Conservation (phyloP, 64 coral and sea anemone species). For the Pocillopora verrucosa region DNA sequence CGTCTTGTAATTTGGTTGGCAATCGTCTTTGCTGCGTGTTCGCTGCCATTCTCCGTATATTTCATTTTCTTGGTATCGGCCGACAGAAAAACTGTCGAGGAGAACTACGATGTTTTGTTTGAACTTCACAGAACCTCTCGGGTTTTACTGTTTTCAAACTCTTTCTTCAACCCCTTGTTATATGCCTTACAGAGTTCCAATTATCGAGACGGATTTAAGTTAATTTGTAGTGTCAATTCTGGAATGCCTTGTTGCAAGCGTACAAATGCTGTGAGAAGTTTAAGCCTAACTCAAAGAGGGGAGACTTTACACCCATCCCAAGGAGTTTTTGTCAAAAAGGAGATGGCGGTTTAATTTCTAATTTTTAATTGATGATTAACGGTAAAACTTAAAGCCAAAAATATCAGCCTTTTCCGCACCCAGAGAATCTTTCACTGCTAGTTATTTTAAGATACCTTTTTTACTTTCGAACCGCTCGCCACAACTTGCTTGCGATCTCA, state of each 20-base stretch:
- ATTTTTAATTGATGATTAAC: neutral
- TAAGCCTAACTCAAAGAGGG: neutral
- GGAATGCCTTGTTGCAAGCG: neutral
- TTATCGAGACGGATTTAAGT: constrained; percentile 8
- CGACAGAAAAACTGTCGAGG: neutral
- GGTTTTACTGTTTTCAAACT: constrained; percentile 33
- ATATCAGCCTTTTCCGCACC: too few relatives aligned
- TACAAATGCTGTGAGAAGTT: neutral
- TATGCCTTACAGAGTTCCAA: constrained; percentile 43
- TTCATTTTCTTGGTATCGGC: constrained; percentile 7
- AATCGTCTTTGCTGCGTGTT: constrained; percentile 19
- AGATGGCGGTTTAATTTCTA: neutral
- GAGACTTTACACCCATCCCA: neutral
- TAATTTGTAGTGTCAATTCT: neutral
- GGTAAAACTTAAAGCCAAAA: too few relatives aligned
- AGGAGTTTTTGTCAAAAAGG: neutral
- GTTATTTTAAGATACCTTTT: too few relatives aligned
- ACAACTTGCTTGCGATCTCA: too few relatives aligned
- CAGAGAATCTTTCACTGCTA: too few relatives aligned
- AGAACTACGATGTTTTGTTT: constrained; percentile 9
- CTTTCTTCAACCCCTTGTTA: constrained; percentile 39
- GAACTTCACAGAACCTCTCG: neutral
- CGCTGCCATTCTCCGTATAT: constrained; percentile 20
- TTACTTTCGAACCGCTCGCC: too few relatives aligned
- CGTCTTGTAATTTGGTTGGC: constrained; percentile 31